A percentile compares a stretch with the other conserved stretches of the same genome.
phyloP scores from a whole-genome alignment of 2,113 vertebrate species.

The Lagenorhynchus albirostris region DNA sequence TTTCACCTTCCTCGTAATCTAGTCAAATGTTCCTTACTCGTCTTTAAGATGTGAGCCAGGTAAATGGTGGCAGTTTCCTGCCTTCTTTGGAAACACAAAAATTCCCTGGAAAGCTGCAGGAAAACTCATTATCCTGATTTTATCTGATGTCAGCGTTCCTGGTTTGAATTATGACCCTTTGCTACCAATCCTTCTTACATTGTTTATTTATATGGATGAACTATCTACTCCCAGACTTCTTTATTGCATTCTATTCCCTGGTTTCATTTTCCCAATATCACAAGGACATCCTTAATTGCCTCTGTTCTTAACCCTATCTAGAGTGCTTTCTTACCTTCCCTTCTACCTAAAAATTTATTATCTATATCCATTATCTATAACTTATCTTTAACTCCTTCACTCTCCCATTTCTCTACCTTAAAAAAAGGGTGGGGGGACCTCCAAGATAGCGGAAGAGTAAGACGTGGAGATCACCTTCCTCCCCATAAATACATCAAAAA shows the following conservation, averaged over 20 bases:
- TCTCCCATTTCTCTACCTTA: not conserved
- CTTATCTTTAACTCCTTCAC: not conserved
- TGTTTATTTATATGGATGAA: not conserved
- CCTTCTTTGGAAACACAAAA: not conserved
- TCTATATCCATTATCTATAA: not conserved
- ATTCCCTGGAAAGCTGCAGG: not conserved
- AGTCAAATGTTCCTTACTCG: not conserved
- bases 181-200: not conserved
- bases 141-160: not conserved
- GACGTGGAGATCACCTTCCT: too few relatives aligned
- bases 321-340: not conserved
- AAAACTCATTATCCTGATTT: not conserved
- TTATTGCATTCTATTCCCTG: not conserved
- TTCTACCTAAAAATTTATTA: not conserved
- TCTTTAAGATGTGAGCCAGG: not conserved
- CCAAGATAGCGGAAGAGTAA: too few relatives aligned
- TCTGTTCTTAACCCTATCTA: not conserved
- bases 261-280: not conserved
- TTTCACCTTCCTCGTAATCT: not conserved
- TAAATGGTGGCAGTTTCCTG: not conserved
- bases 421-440: not conserved
- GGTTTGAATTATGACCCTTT: not conserved
- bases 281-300: not conserved
- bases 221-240: not conserved
- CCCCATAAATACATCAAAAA: too few relatives aligned